phyloP scores from a whole-genome alignment of 2,888 invertebrate species.

The Adela reaumurella region DNA sequence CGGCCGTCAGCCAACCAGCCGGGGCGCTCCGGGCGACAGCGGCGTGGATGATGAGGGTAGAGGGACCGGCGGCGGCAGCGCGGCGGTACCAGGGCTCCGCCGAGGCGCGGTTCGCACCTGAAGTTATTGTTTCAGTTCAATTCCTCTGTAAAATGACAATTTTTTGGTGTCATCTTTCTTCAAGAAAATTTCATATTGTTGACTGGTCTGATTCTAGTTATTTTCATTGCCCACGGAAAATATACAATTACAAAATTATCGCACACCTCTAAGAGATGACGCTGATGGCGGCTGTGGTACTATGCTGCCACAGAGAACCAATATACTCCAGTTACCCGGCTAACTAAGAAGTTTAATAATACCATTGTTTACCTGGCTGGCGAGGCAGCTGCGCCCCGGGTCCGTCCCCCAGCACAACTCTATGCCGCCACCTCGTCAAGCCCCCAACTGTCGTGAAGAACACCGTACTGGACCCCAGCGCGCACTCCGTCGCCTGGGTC shows the following conservation, averaged over 20 bases:
- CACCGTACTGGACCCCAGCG: constrained; percentile 36
- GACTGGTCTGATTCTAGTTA: too few relatives aligned
- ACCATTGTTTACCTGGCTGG: not conserved
- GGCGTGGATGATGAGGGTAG: constrained; percentile 29
- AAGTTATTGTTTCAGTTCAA: too few relatives aligned
- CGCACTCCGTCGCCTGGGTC: constrained; percentile 23
- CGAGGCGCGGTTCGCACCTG: constrained; percentile 28
- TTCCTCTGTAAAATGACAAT: too few relatives aligned
- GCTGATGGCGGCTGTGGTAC: too few relatives aligned
- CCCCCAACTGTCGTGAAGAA: constrained; percentile 45
- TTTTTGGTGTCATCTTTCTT: too few relatives aligned
- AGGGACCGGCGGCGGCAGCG: constrained; percentile 26
- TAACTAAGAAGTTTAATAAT: too few relatives aligned
- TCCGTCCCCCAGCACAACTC: constrained; percentile 27
- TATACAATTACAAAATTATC: too few relatives aligned
- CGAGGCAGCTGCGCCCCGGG: constrained; percentile 31
- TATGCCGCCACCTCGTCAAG: constrained; percentile 36
- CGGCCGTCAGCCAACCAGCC: constrained; percentile 38
- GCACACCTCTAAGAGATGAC: too few relatives aligned
- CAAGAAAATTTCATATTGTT: too few relatives aligned
- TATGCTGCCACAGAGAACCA: too few relatives aligned
- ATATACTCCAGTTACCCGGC: too few relatives aligned
- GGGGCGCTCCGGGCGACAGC: constrained; percentile 29
- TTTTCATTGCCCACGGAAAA: too few relatives aligned
- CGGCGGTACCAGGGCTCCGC: constrained; percentile 35